Conservation (phyloP, 2,113 vertebrate species). For the Nibea coibor region DNA sequence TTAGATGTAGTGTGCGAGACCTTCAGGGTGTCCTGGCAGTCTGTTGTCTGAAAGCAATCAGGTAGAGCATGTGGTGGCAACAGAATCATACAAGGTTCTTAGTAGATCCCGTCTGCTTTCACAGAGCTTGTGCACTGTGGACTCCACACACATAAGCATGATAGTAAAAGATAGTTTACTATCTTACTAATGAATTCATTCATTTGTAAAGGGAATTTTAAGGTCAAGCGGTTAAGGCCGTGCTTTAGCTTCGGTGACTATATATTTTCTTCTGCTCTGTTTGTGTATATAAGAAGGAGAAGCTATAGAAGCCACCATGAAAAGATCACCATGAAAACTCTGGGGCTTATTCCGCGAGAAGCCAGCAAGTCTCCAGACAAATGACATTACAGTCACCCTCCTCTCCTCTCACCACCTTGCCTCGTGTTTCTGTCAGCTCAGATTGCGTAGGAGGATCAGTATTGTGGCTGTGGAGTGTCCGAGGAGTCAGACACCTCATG, state of each 20-base stretch:
- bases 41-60: background rate
- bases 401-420: slow-evolving; percentile 22
- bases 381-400: slow-evolving; percentile 36
- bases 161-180: background rate
- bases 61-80: background rate
- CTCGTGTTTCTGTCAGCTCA: slow-evolving; percentile 69
- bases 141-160: background rate
- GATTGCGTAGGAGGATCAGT: slow-evolving; percentile 54
- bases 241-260: too few species aligned
- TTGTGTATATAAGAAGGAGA: background rate
- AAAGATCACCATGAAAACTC: background rate
- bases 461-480: slow-evolving; percentile 39
- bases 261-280: too few species aligned
- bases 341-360: background rate
- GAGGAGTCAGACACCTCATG: slow-evolving; percentile 52
- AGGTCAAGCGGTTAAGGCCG: background rate
- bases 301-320: too few species aligned
- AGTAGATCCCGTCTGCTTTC: background rate
- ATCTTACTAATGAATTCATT: too few species aligned
- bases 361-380: slow-evolving; percentile 38
- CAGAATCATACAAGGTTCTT: background rate
- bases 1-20: background rate
- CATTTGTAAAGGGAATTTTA: background rate
- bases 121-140: background rate
- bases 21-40: background rate